phyloP scores from a whole-genome alignment of 92 coral and sea anemone species.

The Palythoa heliodiscus region DNA sequence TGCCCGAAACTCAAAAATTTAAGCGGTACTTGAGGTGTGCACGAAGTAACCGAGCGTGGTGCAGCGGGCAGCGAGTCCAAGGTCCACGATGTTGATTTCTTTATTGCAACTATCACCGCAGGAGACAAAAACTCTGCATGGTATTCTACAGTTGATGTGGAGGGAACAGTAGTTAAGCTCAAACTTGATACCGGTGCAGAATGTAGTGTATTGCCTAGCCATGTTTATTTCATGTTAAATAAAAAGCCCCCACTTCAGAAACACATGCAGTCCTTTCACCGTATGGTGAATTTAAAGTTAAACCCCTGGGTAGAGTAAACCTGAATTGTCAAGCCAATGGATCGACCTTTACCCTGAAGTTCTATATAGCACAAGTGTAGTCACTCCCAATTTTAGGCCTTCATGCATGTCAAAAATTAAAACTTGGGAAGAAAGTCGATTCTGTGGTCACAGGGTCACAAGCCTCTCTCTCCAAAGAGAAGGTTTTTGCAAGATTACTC shows the following conservation, averaged over 20 bases:
- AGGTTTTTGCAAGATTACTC: conserved; percentile 34
- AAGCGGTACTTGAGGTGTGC: conserved; percentile 3
- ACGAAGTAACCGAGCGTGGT: conserved; percentile 29
- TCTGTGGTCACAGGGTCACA: conserved; percentile 17
- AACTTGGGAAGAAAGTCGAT: conserved; percentile 39
- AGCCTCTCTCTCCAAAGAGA: conserved; percentile 42
- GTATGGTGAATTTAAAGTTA: too few species aligned
- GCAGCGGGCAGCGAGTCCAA: conserved; percentile 22
- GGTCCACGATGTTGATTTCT: conserved; percentile 11
- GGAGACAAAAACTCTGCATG: conserved; percentile 34
- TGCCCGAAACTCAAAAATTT: not conserved
- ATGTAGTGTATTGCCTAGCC: conserved; percentile 30
- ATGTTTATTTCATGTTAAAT: conserved; percentile 33
- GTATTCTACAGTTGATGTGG: conserved; percentile 29
- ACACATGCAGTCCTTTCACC: conserved; percentile 44
- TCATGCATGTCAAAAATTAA: conserved; percentile 22
- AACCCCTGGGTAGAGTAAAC: conserved; percentile 43
- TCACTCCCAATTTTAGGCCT: conserved; percentile 42
- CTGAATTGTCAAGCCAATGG: conserved; percentile 19
- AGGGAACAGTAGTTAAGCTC: conserved; percentile 32
- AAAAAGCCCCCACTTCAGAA: conserved; percentile 38
- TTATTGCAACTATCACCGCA: conserved; percentile 44
- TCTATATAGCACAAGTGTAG: conserved; percentile 12
- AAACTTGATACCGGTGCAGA: conserved; percentile 43
- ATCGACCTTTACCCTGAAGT: not conserved